phyloP scores from a whole-genome alignment of 2,113 vertebrate genomes.

The Oryzias javanicus region DNA sequence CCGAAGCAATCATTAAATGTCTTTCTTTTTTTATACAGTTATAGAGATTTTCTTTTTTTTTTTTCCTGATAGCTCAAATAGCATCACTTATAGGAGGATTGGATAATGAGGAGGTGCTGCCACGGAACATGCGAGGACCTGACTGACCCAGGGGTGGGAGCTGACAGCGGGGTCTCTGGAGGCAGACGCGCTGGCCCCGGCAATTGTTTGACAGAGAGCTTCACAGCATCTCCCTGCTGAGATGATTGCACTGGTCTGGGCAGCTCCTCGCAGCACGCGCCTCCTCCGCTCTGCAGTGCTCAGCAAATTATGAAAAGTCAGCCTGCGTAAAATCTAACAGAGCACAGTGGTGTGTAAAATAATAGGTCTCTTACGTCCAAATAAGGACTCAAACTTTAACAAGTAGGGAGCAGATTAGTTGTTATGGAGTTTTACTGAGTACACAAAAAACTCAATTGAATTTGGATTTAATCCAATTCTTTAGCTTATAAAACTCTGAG shows the following conservation, averaged over 20 bases:
- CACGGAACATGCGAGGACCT: slow-evolving; percentile 61
- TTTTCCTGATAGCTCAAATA: slow-evolving; percentile 4
- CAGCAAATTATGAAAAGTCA: slow-evolving; percentile 41
- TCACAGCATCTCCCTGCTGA: slow-evolving; percentile 32
- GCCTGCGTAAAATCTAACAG: slow-evolving; percentile 27
- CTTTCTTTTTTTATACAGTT: slow-evolving; percentile 29
- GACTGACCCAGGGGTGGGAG: slow-evolving; percentile 62
- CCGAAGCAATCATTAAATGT: slow-evolving; percentile 59
- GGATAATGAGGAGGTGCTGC: slow-evolving; percentile 40
- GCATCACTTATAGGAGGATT: slow-evolving; percentile 19
- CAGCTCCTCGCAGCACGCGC: slow-evolving; percentile 46
- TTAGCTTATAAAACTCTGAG: slow-evolving; percentile 68
- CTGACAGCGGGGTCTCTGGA: slow-evolving; percentile 36
- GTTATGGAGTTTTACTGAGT: slow-evolving; percentile 24
- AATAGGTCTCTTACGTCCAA: slow-evolving; percentile 11
- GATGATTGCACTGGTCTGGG: slow-evolving; percentile 36
- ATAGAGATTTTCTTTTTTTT: too few species aligned
- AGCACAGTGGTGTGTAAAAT: slow-evolving; percentile 31
- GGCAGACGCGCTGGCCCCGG: slow-evolving; percentile 32
- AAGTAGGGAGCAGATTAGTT: slow-evolving; percentile 13
- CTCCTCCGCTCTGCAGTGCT: slow-evolving; percentile 33
- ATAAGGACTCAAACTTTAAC: slow-evolving; percentile 10
- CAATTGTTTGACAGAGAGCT: slow-evolving; percentile 40
- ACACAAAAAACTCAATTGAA: slow-evolving; percentile 24
- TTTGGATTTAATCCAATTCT: slow-evolving; percentile 46